Percentiles rank a stretch among this genome's conserved stretches.
Conservation (phyloP, 1,140 invertebrate species). For the Leptinotarsa undecemlineata region DNA sequence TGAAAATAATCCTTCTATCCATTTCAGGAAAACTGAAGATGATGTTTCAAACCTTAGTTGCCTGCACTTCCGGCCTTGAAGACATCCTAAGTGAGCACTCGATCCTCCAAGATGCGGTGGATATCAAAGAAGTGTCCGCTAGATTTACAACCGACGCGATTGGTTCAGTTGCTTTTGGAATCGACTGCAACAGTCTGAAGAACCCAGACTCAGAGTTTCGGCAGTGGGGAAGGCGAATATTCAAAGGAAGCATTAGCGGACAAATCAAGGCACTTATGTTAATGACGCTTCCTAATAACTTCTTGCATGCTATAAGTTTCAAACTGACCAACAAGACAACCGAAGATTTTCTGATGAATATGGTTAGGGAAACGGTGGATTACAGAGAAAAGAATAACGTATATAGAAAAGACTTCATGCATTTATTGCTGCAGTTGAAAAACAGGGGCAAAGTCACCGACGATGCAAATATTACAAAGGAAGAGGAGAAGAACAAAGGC, state of each 20-base stretch:
- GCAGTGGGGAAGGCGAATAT: constrained; percentile 54
- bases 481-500: background rate
- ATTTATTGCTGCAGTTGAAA: constrained; percentile 28
- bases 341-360: constrained; percentile 55
- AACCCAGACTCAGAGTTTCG: constrained; percentile 55
- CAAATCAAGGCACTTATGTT: background rate
- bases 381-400: constrained; percentile 56
- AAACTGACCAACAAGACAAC: constrained; percentile 14
- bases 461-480: no score
- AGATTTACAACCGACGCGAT: constrained; percentile 64
- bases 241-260: background rate
- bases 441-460: background rate
- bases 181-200: constrained; percentile 59
- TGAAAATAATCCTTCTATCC: no score
- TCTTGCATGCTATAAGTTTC: background rate
- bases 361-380: constrained; percentile 22
- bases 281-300: background rate
- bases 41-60: constrained; percentile 52
- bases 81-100: constrained; percentile 48
- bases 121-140: constrained; percentile 58
- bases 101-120: constrained; percentile 48
- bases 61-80: constrained; percentile 48
- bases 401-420: constrained; percentile 28
- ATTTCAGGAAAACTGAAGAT: constrained; percentile 54
- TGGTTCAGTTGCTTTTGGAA: constrained; percentile 63